Evolutionary conservation across 2,113 vertebrate species (phyloP), one percentile per base, ranked within the genome.

Genomic region (Phoenicopterus ruber): DNA sequence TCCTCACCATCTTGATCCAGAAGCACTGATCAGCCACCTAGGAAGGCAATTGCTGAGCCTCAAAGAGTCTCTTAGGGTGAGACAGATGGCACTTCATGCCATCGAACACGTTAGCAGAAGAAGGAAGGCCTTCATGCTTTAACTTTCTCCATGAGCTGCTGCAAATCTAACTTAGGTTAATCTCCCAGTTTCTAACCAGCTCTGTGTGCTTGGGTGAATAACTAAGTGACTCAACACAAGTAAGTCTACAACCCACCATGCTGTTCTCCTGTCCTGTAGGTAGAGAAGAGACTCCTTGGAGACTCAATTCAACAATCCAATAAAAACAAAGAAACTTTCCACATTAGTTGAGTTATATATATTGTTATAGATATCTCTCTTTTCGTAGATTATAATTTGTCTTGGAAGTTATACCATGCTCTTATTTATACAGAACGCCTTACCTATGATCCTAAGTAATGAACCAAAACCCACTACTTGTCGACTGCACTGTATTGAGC

Each of bases 401-500:
- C 71, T 81, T 81, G 54, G 36, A 83, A 86, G 34, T 57, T 70
- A 36, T 20, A 31, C 5, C 24, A 32, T 40, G 20, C 10, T 55
- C 16, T 76, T 72, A 80, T n/a, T 70, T 44, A 42, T 42, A 42
- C 42, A 42, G 20, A 93, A 87, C 42, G 19, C 18, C 21, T 66
- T 47, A 58, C 31, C 34, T 44, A 7, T 14, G 47, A 87, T 57
- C 40, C 42, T 66, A 49, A 70, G 21, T 54, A 82, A 92, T 0
- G 7, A 93, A 21, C 16, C 10, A 81, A 88, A 74, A 13, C 9
- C 16, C 17, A 22, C 3, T 25, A 83, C 24, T 58, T 42, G 26
- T 0, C 0, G 1, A 69, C 24, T 61, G 17, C 29, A 31, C 25
- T 47, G 16, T 42, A 44, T 7, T 73, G n/a, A 40, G 50, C 29